Evolutionary conservation across 1,140 invertebrate genomes (phyloP).

Genomic region (Meloidogyne floridensis): DNA sequence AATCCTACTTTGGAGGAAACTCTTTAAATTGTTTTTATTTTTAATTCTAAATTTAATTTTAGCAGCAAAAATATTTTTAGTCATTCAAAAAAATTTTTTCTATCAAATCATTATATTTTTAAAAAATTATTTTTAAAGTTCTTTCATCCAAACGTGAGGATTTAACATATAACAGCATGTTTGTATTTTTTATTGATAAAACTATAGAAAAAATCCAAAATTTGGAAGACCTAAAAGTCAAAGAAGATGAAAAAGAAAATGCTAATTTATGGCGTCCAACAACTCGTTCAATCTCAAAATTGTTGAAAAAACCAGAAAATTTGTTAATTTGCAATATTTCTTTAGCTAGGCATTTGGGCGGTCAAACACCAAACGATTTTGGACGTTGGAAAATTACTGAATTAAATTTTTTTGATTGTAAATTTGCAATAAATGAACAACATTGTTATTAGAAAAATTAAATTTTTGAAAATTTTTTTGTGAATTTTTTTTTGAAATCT

Average conservation of each 20-base stretch:
- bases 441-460: constrained; percentile 13
- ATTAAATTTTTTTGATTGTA: constrained; percentile 35
- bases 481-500: background rate
- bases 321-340: constrained; percentile 31
- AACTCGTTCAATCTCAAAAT: constrained; percentile 6
- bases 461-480: constrained; percentile 4
- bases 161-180: background rate
- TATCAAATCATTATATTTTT: background rate
- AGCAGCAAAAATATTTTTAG: background rate
- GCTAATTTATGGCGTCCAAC: background rate
- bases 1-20: too few species aligned
- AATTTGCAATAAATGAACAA: constrained; percentile 12
- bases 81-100: background rate
- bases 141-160: background rate
- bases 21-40: too few species aligned
- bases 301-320: constrained; percentile 23
- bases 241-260: background rate
- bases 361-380: background rate
- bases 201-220: background rate
- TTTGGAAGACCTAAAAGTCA: background rate
- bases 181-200: constrained; percentile 28
- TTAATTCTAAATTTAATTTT: too few species aligned
- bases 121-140: background rate
- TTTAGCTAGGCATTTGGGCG: background rate
- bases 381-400: constrained; percentile 26